Base-by-base conservation (phyloP, 2,888 invertebrate species). In the Microctonus aethiopoides region DNA sequence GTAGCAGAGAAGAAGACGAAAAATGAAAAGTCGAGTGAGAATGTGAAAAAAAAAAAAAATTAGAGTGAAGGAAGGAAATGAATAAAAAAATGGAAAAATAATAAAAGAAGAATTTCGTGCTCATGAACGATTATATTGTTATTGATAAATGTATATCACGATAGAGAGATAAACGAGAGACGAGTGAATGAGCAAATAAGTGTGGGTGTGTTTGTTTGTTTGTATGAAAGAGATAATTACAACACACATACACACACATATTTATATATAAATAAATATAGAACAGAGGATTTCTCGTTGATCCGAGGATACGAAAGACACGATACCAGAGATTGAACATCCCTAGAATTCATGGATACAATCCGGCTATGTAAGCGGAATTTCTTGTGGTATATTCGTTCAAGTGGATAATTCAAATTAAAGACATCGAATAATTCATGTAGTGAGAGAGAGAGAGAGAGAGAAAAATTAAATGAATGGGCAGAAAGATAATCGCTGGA, bases 381-480 rank as follows among this genome's bases (percentile, higher is more conserved):
- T 46, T 16, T 16, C 16, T 46, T 16, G 46, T 46, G 46, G 46
- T 46, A 46, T 46, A 46, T 6, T 16, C 20, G 46, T 46, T 46
- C 7, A 46, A 46, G 9, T 46, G 20, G 6, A 46, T 7, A 46
- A 46, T 46, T 46, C 0, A 16, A 46, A 20, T 46, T 46, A 1
- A 46, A 46, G 16, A 46, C 46, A 46, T 46, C 46, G 46, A 46
- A 46, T 20, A 7, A n/a, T 20, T 46, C 0, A 46, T n/a, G 16
- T 46, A 9, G 7, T 29, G 22, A 20, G 16, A 24, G 46, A 20
- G 46, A 46, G 46, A 20, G 46, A 46, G 62, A 16, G 51, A 36
- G 60, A 20, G 26, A 26, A 63, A 36, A 62, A 62, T 60, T 60
- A 70, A 70, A 70, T 68, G 69, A 68, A 70, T 68, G 57, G 68